Base-by-base conservation (phyloP, 2,113 vertebrate genomes). In the Elanoides forficatus region DNA sequence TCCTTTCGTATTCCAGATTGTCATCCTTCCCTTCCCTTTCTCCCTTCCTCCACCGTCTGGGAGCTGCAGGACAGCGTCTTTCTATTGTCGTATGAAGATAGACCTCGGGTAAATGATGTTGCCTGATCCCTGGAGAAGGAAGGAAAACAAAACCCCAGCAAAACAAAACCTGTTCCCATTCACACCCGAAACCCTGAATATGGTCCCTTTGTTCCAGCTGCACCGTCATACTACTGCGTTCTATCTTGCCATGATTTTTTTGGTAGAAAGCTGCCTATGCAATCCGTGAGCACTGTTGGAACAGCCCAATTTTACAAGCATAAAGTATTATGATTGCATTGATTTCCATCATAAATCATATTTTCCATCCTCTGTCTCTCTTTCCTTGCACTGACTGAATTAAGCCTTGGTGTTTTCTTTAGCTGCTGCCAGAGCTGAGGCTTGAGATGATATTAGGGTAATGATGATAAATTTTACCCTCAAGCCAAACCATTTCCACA, bases 401-500 rank as follows among this genome's bases (percentile, higher is more conserved):
- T 98, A 98, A 98, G 97, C 98, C 97, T 97, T 96, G 94, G 96
- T 97, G 97, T 98, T 98, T 98, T 98, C 98, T 98, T 98, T 98
- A 97, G 97, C 97, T 95, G 95, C 97, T 98, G 98, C 98, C 98
- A 98, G 97, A 97, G 97, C 96, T 91, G 95, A 98, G 95, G 95
- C 97, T 98, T 93, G 97, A 98, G 98, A 98, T 98, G 98, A 98
- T 98, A 98, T 98, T 98, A 98, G 97, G 98, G 97, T 98, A 98
- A 98, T 98, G 98, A 98, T 98, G 98, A 98, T 98, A 98, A 98
- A 98, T 98, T 98, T 98, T 97, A 97, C 96, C 97, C 98, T 95
- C 97, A 96, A 88, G 97, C 96, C 97, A 98, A 97, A 97, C 98
- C 98, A 97, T 98, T 98, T 98, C 97, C 95, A 97, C 97, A 82